Evolutionary conservation across 2,113 vertebrate genomes (phyloP).

Genomic region (Cryptotis parvus): DNA sequence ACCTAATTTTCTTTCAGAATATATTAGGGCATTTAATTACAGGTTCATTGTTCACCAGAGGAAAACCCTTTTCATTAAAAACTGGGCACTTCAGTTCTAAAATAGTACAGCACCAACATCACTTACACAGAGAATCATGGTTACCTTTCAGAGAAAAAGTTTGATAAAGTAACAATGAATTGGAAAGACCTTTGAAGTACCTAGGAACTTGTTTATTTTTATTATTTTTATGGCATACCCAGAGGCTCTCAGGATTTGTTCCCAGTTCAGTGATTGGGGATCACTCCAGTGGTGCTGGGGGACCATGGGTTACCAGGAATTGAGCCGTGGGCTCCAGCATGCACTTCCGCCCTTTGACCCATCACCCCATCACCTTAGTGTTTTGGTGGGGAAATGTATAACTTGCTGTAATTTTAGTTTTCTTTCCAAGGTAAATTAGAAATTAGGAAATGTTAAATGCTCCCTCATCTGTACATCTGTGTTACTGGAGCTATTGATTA

Average conservation of each 20-base stretch:
- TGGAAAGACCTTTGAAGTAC: not conserved
- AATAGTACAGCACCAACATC: not conserved
- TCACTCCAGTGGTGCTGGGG: too few relatives aligned
- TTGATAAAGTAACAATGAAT: not conserved
- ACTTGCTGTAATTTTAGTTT: conserved; percentile 15
- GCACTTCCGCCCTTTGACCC: too few relatives aligned
- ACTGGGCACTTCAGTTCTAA: not conserved
- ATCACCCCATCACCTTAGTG: not conserved
- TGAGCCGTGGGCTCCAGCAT: too few relatives aligned
- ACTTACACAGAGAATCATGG: not conserved
- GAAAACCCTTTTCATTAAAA: too few relatives aligned
- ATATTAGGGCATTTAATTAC: not conserved
- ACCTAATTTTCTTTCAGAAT: not conserved
- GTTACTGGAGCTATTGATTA: not conserved
- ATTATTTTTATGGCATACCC: too few relatives aligned
- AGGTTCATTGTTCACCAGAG: not conserved
- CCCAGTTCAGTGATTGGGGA: too few relatives aligned
- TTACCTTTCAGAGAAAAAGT: not conserved
- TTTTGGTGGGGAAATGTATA: not conserved
- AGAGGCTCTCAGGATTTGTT: too few relatives aligned
- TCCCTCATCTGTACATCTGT: not conserved
- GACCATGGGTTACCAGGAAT: too few relatives aligned
- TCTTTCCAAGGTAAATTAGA: not conserved
- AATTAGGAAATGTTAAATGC: not conserved
- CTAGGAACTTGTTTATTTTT: not conserved